A percentile compares a stretch with the other conserved stretches of the same genome.
phyloP scores from a whole-genome alignment of 37 sponge, comb jelly and placozoan species.

The Petrosia ficiformis region DNA sequence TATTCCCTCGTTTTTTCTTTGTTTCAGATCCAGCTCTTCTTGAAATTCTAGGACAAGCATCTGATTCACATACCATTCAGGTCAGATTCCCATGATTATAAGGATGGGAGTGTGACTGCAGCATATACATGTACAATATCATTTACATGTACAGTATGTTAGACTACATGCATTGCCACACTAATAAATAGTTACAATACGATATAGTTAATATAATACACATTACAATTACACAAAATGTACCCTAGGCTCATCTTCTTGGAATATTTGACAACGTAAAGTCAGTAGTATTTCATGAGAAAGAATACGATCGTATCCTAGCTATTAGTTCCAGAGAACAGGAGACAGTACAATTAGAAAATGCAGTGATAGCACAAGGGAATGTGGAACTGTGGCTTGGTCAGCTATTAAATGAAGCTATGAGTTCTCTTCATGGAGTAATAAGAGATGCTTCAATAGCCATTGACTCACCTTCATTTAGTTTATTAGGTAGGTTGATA shows the following conservation, averaged over 20 bases:
- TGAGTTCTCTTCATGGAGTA: slow-evolving; percentile 78
- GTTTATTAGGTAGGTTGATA: slow-evolving; percentile 35
- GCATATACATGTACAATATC: not conserved
- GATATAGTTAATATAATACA: not conserved
- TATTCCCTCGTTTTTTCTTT: slow-evolving; percentile 98
- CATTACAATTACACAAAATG: not conserved
- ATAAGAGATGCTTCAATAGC: slow-evolving; percentile 76
- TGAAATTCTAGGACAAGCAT: slow-evolving; percentile 98
- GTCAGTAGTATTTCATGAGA: slow-evolving; percentile 87
- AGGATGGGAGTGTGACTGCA: not conserved
- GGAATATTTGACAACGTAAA: slow-evolving; percentile 92
- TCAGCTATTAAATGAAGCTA: slow-evolving; percentile 69
- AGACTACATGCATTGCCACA: not conserved
- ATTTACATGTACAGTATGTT: not conserved
- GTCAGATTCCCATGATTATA: not conserved
- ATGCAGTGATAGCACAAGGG: slow-evolving; percentile 88
- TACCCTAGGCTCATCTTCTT: slow-evolving; percentile 77
- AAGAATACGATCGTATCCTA: slow-evolving; percentile 84
- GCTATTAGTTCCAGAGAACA: slow-evolving; percentile 80
- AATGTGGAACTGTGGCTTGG: slow-evolving; percentile 97
- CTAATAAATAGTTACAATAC: not conserved
- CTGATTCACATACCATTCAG: slow-evolving; percentile 98
- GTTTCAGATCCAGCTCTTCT: slow-evolving; percentile 97
- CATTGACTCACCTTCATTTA: slow-evolving; percentile 59
- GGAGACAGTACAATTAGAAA: slow-evolving; percentile 81